These are phyloP conservation scores for Silurus meridionalis DNA, from an alignment of 2,113 vertebrate genomes.

Conservation along the genomic window DNA sequence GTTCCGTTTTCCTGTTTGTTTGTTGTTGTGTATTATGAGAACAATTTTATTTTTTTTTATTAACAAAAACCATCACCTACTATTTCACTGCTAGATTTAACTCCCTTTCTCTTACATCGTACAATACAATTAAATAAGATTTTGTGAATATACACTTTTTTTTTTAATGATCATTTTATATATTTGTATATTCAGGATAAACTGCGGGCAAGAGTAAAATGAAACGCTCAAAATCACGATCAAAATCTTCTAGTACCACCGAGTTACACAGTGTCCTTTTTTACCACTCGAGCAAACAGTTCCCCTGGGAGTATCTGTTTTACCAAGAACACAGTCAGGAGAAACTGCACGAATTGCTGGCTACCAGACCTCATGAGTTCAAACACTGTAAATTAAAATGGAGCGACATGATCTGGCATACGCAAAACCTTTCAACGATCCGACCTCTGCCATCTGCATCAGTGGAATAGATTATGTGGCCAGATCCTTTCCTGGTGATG, in stretches of 20 bases:
- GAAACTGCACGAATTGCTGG: conserved; percentile 18
- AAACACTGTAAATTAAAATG: conserved; percentile 45
- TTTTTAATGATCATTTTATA: too few species aligned
- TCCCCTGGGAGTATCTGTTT: background rate
- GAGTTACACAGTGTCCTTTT: background rate
- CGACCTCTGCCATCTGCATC: conserved; percentile 31
- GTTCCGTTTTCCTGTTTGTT: background rate
- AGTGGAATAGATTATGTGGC: conserved; percentile 34
- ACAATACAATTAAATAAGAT: too few species aligned
- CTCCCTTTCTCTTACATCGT: too few species aligned
- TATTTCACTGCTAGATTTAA: background rate
- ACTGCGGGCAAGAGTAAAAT: background rate
- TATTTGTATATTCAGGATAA: background rate
- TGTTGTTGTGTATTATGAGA: background rate
- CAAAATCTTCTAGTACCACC: background rate
- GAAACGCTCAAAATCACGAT: background rate
- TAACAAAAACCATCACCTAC: background rate
- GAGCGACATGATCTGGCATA: conserved; percentile 27
- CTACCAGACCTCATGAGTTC: conserved; percentile 13
- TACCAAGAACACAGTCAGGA: conserved; percentile 7
- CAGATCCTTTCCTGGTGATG: conserved; percentile 43
- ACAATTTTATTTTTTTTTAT: background rate
- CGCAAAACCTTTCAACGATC: conserved; percentile 36
- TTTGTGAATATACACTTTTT: too few species aligned
- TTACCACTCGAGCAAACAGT: background rate